Base-by-base conservation (phyloP, 2,113 vertebrate genomes). In the Polypterus bichir region DNA sequence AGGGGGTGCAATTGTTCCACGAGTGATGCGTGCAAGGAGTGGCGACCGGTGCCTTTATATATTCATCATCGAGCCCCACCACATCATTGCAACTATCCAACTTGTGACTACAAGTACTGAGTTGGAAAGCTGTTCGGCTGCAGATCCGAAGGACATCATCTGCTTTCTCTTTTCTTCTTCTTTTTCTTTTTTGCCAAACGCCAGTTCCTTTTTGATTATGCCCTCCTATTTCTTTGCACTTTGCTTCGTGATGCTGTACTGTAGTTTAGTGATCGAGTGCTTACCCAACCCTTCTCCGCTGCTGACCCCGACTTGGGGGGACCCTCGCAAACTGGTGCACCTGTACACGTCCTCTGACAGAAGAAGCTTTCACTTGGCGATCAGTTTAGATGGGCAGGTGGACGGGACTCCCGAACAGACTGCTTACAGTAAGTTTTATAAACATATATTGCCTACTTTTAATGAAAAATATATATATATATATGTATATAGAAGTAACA, bases 361-460 rank as follows among this genome's bases (percentile, higher is more conserved):
- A 58, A 89, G 76, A 80, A 93, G 88, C 79, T 91, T 89, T 79
- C 94, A 96, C 74, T 80, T 98, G 68, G 92, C 94, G 69, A 94
- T 98, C 78, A 83, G 76, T 0, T 63, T 63, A 1, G 79, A 82
- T 0, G 83, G 85, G 53, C 79, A 68, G 0, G 44, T 80, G 27
- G 77, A 71, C 1, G 84, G 81, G 3, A 64, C 65, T 2, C 70
- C 83, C n/a, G 68, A 76, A n/a, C 84, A 79, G 69, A 80, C 81
- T 64, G 74, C 82, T 68, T 81, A 88, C 68, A 92, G 94, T 96
- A 76, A 86, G 88, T 91, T 59, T 62, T 8, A 48, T 8, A 27
- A 27, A 27, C 27, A 27, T 27, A 27, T 27, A 27, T 27, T 27
- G 27, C 27, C 27, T 27, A 27, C 27, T 27, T 2, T 27, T 27